Percentiles rank a stretch among this genome's conserved stretches.
phyloP scores from a whole-genome alignment of 1,140 invertebrate species.

The Doryteuthis pealeii region DNA sequence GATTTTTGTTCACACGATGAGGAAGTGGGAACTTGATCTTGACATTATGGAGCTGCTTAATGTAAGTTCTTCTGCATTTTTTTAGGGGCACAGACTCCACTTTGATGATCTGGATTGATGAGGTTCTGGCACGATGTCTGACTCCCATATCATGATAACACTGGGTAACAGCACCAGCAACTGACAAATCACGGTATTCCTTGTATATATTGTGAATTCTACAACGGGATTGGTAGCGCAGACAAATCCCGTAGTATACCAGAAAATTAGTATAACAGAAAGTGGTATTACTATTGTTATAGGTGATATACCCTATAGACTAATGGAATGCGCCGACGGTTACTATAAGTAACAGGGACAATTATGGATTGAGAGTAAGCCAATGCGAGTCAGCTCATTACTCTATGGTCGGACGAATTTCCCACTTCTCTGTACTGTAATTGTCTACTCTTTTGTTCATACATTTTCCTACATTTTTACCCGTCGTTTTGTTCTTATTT shows the following conservation, averaged over 20 bases:
- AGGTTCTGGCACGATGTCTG: conserved; percentile 93
- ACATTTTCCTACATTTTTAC: too few relatives aligned
- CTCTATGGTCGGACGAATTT: too few relatives aligned
- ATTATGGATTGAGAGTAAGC: too few relatives aligned
- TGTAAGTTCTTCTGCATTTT: conserved; percentile 87
- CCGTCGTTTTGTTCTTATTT: too few relatives aligned
- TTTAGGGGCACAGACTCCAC: conserved; percentile 85
- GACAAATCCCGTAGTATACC: conserved; percentile 99
- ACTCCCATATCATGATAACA: conserved; percentile 99
- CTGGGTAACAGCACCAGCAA: conserved; percentile 94
- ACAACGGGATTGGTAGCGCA: conserved; percentile 92
- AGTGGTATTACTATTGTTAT: too few relatives aligned
- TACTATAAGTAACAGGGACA: too few relatives aligned
- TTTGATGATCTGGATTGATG: conserved; percentile 98
- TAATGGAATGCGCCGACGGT: too few relatives aligned
- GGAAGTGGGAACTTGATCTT: conserved; percentile 95
- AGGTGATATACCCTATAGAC: too few relatives aligned
- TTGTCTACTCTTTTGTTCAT: too few relatives aligned
- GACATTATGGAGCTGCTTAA: conserved; percentile 97
- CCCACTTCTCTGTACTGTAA: too few relatives aligned
- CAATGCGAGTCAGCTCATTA: too few relatives aligned
- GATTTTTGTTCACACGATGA: conserved; percentile 77
- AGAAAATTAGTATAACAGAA: too few relatives aligned
- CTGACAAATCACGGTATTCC: conserved; percentile 95
- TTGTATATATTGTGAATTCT: conserved; percentile 99